Conservation (phyloP, 2,797 vertebrate genomes). For the Lemur catta region DNA sequence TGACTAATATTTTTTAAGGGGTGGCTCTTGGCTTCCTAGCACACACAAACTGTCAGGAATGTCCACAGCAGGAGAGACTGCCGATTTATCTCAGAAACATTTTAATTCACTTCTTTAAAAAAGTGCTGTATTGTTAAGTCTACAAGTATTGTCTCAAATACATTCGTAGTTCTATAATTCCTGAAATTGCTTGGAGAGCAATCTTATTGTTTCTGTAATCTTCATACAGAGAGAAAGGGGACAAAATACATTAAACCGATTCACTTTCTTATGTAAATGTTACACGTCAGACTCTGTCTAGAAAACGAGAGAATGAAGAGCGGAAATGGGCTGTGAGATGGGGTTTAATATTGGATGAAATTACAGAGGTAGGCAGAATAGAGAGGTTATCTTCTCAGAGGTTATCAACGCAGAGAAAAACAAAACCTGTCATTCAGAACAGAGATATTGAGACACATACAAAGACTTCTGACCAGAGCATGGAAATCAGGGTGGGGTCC, state of each 20-base stretch:
- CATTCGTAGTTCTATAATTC: not conserved
- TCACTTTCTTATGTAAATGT: slow-evolving; percentile 14
- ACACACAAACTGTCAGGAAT: not conserved
- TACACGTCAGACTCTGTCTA: not conserved
- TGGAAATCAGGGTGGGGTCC: not conserved
- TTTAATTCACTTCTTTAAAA: slow-evolving; percentile 39
- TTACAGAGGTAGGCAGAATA: not conserved
- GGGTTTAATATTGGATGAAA: slow-evolving; percentile 6
- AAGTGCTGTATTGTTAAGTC: not conserved
- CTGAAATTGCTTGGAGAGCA: not conserved
- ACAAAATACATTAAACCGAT: not conserved
- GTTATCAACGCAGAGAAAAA: not conserved
- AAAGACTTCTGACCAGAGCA: not conserved
- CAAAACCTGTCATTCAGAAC: not conserved
- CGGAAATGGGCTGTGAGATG: not conserved
- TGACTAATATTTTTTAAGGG: slow-evolving; percentile 48
- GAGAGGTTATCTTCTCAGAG: not conserved
- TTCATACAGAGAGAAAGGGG: not conserved
- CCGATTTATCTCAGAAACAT: not conserved
- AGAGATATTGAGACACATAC: not conserved
- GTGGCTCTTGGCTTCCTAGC: slow-evolving; percentile 9
- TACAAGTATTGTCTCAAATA: not conserved
- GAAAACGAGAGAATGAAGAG: not conserved
- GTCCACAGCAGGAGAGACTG: not conserved
- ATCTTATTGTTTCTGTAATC: not conserved